Evolutionary conservation across 1,140 invertebrate genomes (phyloP).

Genomic region (Caenorhabditis elegans): WBcel235 BX284602.5:137501-138000

Average conservation of each 20-base stretch:
- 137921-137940: slow-evolving; percentile 83
- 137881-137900: slow-evolving; percentile 77
- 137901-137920: slow-evolving; percentile 74
- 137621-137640: background rate
- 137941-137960: slow-evolving; percentile 75
- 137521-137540: slow-evolving; percentile 38
- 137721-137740: background rate
- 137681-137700: background rate
- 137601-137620: background rate
- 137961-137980: slow-evolving; percentile 62
- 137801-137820: slow-evolving; percentile 88
- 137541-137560: background rate
- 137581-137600: background rate
- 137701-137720: slow-evolving; percentile 6
- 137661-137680: background rate
- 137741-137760: background rate
- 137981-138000: slow-evolving; percentile 65
- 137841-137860: slow-evolving; percentile 87
- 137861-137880: slow-evolving; percentile 74
- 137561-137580: background rate
- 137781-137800: slow-evolving; percentile 90
- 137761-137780: slow-evolving; percentile 79
- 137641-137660: background rate
- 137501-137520: slow-evolving; percentile 22
- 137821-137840: slow-evolving; percentile 79